phyloP scores from a whole-genome alignment of 2,797 vertebrate species.

The Sebastes nivosus region DNA sequence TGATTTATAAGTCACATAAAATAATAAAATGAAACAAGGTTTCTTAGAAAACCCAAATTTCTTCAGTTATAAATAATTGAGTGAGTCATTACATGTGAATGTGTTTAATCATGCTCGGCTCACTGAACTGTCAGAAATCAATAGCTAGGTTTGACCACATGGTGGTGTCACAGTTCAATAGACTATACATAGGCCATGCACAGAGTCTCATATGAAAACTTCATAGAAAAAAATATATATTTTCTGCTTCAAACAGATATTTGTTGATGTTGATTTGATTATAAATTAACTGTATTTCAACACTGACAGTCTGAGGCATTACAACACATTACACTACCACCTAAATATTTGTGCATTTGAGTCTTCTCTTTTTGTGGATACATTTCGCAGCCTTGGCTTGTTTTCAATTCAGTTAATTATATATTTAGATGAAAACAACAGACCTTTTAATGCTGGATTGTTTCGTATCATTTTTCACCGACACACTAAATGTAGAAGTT shows the following conservation, averaged over 20 bases:
- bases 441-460: neutral
- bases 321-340: neutral
- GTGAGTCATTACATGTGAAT: neutral
- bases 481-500: neutral
- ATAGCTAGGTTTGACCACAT: conserved; percentile 31
- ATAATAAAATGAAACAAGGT: neutral
- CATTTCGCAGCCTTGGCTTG: neutral
- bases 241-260: neutral
- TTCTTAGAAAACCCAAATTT: neutral
- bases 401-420: neutral
- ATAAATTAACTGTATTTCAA: neutral
- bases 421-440: neutral
- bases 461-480: neutral
- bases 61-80: neutral
- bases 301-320: neutral
- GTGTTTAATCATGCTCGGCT: neutral
- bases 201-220: neutral
- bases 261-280: neutral
- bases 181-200: neutral
- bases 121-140: neutral
- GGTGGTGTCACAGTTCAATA: conserved; percentile 38
- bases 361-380: neutral
- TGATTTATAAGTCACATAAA: neutral
- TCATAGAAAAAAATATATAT: neutral
- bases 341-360: neutral